Conservation (phyloP, 2,113 vertebrate genomes). For the Rhinoptilus africanus region DNA sequence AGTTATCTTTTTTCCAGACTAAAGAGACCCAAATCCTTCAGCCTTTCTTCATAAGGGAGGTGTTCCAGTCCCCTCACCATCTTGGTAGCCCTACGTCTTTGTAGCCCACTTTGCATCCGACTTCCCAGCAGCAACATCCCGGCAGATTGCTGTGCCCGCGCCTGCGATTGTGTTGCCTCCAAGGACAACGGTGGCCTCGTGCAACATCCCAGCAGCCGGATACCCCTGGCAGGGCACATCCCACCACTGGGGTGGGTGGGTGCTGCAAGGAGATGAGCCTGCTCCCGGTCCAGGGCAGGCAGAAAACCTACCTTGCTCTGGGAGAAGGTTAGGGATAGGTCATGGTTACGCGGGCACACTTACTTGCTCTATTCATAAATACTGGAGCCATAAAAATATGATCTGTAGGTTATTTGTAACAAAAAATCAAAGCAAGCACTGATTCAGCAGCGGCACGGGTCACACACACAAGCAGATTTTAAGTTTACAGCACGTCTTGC, state of each 20-base stretch:
- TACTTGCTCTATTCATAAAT: neutral
- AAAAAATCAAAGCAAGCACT: neutral
- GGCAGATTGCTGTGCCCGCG: rapidly evolving
- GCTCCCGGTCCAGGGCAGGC: rapidly evolving
- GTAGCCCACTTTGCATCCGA: neutral
- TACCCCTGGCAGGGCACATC: neutral
- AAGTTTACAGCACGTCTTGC: neutral
- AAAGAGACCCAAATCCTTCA: no score
- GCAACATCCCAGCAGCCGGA: no score
- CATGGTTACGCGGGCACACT: neutral
- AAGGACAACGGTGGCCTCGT: no score
- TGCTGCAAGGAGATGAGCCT: neutral
- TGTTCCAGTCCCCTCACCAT: no score
- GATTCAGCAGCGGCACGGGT: neutral
- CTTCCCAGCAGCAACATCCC: neutral
- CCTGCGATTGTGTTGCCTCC: rapidly evolving
- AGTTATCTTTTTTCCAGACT: no score
- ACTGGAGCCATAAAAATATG: neutral
- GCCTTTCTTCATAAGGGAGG: no score
- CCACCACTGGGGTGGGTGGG: rapidly evolving
- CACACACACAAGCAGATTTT: neutral
- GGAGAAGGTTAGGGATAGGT: neutral
- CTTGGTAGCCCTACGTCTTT: no score
- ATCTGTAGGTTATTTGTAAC: neutral
- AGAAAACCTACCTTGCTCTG: neutral